Evolutionary conservation across 1,140 invertebrate genomes (phyloP).

Genomic region (Spodoptera litura): DNA sequence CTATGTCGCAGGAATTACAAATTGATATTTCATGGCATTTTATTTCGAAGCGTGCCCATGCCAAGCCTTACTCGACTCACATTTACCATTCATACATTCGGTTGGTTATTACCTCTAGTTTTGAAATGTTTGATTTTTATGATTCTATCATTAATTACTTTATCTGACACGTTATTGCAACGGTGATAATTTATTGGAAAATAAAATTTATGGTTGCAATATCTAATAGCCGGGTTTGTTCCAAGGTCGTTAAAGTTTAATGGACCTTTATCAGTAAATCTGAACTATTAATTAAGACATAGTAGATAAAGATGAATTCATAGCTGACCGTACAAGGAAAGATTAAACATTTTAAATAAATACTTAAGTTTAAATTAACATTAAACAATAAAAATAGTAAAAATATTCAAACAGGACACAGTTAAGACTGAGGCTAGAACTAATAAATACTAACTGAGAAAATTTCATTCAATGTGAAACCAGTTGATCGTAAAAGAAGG

Average conservation of each 20-base stretch:
- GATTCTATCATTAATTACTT: neutral
- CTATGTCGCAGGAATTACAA: slow-evolving; percentile 26
- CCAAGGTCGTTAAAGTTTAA: too few relatives aligned
- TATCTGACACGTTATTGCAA: neutral
- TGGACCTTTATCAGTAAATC: too few relatives aligned
- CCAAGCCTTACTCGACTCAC: neutral
- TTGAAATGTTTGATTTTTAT: neutral
- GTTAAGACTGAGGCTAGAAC: neutral
- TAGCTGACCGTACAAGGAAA: too few relatives aligned
- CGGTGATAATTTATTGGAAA: too few relatives aligned
- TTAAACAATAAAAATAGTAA: neutral
- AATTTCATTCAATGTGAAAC: slow-evolving; percentile 36
- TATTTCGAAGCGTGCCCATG: slow-evolving; percentile 28
- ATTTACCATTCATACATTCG: neutral
- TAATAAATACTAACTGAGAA: slow-evolving; percentile 1
- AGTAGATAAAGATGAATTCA: too few relatives aligned
- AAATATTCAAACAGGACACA: neutral
- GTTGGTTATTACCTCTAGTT: neutral
- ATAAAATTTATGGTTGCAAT: too few relatives aligned
- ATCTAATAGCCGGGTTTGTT: too few relatives aligned
- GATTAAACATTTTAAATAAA: too few relatives aligned
- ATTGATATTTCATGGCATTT: slow-evolving; percentile 35
- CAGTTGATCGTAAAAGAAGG: slow-evolving; percentile 16
- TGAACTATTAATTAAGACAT: too few relatives aligned
- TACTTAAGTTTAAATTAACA: too few relatives aligned